Percentiles rank a stretch among this genome's conserved stretches.
These are phyloP conservation scores for Ischnura elegans DNA, from an alignment of 2,888 invertebrate species.

Conservation along the genomic window DNA sequence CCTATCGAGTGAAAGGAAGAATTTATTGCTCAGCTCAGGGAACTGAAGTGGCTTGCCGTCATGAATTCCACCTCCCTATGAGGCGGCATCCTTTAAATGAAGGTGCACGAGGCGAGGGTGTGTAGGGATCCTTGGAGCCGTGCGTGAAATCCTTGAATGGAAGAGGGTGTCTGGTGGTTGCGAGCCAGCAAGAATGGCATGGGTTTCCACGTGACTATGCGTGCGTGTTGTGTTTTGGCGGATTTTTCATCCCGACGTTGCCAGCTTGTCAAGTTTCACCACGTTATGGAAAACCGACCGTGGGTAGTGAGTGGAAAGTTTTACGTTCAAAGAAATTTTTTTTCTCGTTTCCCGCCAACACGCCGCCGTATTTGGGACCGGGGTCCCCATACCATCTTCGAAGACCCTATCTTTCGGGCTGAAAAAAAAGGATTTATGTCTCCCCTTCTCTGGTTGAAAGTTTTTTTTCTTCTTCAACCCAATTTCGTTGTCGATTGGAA, in stretches of 20 bases:
- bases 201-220: background rate
- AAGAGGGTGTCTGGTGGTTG: background rate
- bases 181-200: background rate
- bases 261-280: background rate
- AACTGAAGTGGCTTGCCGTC: too few relatives aligned
- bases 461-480: background rate
- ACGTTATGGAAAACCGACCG: constrained; percentile 42
- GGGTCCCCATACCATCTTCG: background rate
- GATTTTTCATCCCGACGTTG: background rate
- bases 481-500: background rate
- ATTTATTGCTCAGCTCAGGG: too few relatives aligned
- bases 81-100: too few relatives aligned
- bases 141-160: background rate
- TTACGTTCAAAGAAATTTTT: background rate
- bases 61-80: too few relatives aligned
- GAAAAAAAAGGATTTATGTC: background rate
- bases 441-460: background rate
- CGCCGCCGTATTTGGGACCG: background rate
- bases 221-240: constrained; percentile 12
- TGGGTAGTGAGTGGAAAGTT: background rate
- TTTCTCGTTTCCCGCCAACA: background rate
- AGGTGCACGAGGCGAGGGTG: too few relatives aligned
- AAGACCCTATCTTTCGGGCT: background rate
- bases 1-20: too few relatives aligned
- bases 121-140: too few relatives aligned